Evolutionary conservation across 2,888 invertebrate genomes (phyloP).

Genomic region (Chironomus riparius): DNA sequence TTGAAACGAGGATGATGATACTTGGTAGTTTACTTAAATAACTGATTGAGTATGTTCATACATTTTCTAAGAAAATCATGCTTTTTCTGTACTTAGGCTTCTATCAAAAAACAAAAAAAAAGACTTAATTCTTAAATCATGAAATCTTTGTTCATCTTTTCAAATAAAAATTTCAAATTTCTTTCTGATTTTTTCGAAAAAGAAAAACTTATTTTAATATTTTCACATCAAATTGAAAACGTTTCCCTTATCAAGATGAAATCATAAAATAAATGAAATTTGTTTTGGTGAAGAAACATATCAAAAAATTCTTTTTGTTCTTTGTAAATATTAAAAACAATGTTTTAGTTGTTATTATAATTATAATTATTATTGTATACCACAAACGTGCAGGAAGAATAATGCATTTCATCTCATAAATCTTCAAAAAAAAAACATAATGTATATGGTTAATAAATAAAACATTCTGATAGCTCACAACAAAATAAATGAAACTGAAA

Average conservation of each 20-base stretch:
- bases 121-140: no score
- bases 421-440: neutral
- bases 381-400: slow-evolving; percentile 19
- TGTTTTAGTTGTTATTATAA: neutral
- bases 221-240: no score
- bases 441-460: neutral
- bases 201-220: no score
- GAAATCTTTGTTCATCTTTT: no score
- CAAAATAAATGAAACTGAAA: neutral
- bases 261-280: neutral
- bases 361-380: slow-evolving; percentile 21
- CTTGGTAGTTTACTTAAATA: no score
- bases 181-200: no score
- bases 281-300: neutral
- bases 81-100: no score
- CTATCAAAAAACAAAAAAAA: no score
- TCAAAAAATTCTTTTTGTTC: neutral
- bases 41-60: no score
- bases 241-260: neutral
- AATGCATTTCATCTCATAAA: slow-evolving; percentile 12
- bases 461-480: neutral
- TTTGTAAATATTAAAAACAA: neutral
- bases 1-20: no score
- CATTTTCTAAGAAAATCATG: no score
- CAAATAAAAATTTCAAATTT: no score